Percentiles rank a stretch among this genome's conserved stretches.
Evolutionary conservation across 2,888 invertebrate genomes (phyloP).

Genomic region (Lepidochitona cinerea): DNA sequence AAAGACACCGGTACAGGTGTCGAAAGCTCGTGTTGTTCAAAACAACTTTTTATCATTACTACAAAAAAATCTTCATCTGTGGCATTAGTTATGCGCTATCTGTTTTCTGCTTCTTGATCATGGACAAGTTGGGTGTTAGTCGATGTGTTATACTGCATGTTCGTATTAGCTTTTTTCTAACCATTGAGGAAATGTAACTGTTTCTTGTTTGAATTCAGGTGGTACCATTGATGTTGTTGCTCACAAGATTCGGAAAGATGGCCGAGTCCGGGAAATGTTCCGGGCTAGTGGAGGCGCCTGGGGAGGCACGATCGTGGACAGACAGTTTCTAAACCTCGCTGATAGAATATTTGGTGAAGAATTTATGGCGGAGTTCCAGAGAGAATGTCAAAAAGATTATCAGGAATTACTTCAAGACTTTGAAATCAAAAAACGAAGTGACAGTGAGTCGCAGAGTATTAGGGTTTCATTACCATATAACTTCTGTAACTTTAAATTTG

Average conservation of each 20-base stretch:
- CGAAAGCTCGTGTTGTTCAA: too few species aligned
- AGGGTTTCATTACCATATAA: constrained; percentile 61
- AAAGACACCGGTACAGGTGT: too few species aligned
- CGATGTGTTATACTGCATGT: too few species aligned
- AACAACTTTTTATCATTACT: too few species aligned
- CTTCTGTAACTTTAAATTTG: constrained; percentile 59
- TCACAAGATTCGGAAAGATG: constrained; percentile 60
- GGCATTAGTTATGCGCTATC: too few species aligned
- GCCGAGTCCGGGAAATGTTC: constrained; percentile 55
- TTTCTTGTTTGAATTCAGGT: too few species aligned
- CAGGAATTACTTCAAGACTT: constrained; percentile 60
- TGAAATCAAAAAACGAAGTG: constrained; percentile 61
- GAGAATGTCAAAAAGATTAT: constrained; percentile 56
- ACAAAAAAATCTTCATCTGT: too few species aligned
- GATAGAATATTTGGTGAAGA: constrained; percentile 56
- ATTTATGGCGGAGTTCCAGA: constrained; percentile 51
- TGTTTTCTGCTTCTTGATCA: too few species aligned
- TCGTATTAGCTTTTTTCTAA: too few species aligned
- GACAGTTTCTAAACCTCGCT: constrained; percentile 52
- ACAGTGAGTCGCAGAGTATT: constrained; percentile 49
- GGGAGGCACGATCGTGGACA: constrained; percentile 61
- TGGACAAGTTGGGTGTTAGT: too few species aligned
- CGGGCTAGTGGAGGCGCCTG: constrained; percentile 64
- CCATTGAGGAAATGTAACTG: too few species aligned
- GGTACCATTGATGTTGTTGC: constrained; percentile 64